phyloP scores from a whole-genome alignment of 2,888 invertebrate species.

The Helleia helle region DNA sequence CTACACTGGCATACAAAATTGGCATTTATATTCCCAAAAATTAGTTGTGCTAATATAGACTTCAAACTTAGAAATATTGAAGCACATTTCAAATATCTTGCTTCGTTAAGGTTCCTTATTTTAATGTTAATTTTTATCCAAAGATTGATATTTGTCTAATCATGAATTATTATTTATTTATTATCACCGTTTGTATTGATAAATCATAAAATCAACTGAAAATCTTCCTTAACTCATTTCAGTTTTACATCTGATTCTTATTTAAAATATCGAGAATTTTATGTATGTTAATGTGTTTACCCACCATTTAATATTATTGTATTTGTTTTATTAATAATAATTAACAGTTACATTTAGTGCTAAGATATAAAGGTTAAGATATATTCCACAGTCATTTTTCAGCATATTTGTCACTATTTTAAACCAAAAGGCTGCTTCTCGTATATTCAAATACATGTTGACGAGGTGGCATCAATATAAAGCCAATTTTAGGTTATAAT shows the following conservation, averaged over 20 bases:
- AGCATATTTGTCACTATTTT: conserved; percentile 52
- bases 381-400: conserved; percentile 71
- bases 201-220: not conserved
- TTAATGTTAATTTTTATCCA: conserved; percentile 68
- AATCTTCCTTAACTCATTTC: not conserved
- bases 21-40: conserved; percentile 53
- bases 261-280: conserved; percentile 31
- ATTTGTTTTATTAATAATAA: conserved; percentile 65
- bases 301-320: conserved; percentile 63
- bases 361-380: conserved; percentile 51
- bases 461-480: conserved; percentile 71
- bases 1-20: conserved; percentile 54
- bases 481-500: conserved; percentile 66
- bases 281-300: conserved; percentile 40
- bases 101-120: conserved; percentile 68
- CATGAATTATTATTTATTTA: conserved; percentile 45
- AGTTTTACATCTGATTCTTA: conserved; percentile 30
- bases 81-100: conserved; percentile 36
- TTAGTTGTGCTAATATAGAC: conserved; percentile 28
- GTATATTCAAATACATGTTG: conserved; percentile 58
- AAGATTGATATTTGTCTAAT: conserved; percentile 55
- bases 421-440: conserved; percentile 71
- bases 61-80: conserved; percentile 31
- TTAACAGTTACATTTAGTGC: conserved; percentile 55
- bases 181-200: conserved; percentile 1